Base-by-base conservation (phyloP, 2,113 vertebrate species). In the Megalops atlanticus region DNA sequence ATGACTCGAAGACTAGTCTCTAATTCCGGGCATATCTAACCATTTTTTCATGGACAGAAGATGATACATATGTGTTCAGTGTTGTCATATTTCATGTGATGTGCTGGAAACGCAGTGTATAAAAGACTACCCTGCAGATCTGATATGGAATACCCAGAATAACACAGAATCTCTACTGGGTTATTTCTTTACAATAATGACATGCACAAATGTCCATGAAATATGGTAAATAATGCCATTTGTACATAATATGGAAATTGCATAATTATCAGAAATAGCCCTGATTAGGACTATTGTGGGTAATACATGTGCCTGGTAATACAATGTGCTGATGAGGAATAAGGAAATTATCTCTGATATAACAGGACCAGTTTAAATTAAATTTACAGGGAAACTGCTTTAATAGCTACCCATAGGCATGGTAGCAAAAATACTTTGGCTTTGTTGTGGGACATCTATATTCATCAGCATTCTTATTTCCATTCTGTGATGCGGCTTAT, bases 361-460 rank as follows among this genome's bases (percentile, higher is more conserved):
- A 80, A 41, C 35, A 73, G 73, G 47, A 27, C 31, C 15, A 39
- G 7, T 11, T 15, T 39, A n/a, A 35, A 52, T 73, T 72, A 72
- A 80, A 73, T 8, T 73, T 49, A 11, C 33, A 35, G 15, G 39
- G 47, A 74, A 33, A 24, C 6, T 8, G 52, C 24, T 68, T 58
- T 68, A 76, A 64, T 33, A 16, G 47, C 75, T 31, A 68, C 72
- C 72, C 73, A 81, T 35, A 75, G 27, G 52, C 80, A 43, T 39
- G 36, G 47, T 27, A n/a, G 33, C 36, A 40, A 68, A 81, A 35
- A 58, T 6, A 43, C 69, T 49, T 52, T 41, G 7, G 33, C 15
- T 68, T 5, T 58, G 54, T 64, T 81, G 36, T 75, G 27, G 27
- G 73, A 43, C 80, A 68, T 81, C 35, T 64, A 74, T 58, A 41